phyloP scores from a whole-genome alignment of 2,113 vertebrate species.

The Datnioides undecimradiatus region DNA sequence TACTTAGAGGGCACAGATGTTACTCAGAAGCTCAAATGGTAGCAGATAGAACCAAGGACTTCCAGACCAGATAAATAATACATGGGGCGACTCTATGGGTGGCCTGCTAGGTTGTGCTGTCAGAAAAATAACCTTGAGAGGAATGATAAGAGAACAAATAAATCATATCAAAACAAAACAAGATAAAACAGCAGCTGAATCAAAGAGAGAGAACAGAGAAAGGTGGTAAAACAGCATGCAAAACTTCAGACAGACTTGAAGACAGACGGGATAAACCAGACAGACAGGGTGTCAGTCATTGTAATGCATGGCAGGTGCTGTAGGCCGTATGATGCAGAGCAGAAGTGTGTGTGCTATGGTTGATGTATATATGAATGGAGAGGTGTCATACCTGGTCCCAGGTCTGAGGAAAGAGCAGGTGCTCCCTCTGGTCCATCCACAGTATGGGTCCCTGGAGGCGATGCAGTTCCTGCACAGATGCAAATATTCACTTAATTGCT shows the following conservation, averaged over 20 bases:
- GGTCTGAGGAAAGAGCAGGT: conserved; percentile 92
- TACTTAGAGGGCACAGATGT: conserved; percentile 57
- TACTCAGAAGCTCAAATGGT: conserved; percentile 43
- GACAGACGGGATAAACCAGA: not conserved
- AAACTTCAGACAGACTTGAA: not conserved
- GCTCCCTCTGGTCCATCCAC: conserved; percentile 92
- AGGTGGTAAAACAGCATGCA: not conserved
- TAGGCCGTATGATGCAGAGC: not conserved
- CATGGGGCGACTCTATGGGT: conserved; percentile 20
- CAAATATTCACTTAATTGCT: not conserved
- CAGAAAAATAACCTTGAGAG: conserved; percentile 53
- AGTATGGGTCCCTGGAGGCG: conserved; percentile 94
- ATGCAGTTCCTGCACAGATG: conserved; percentile 89
- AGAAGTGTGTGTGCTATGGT: not conserved
- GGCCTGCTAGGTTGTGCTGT: conserved; percentile 30
- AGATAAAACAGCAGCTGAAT: not conserved
- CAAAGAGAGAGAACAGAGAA: conserved; percentile 8
- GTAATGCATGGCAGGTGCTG: not conserved
- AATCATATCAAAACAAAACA: conserved; percentile 27
- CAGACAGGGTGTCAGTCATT: not conserved
- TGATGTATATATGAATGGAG: conserved; percentile 5
- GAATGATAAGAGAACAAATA: conserved; percentile 24
- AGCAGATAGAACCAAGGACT: conserved; percentile 23
- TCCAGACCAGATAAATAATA: conserved; percentile 53
- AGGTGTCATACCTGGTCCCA: conserved; percentile 87